Conservation (phyloP, 2,888 invertebrate species). For the Cancer borealis region DNA sequence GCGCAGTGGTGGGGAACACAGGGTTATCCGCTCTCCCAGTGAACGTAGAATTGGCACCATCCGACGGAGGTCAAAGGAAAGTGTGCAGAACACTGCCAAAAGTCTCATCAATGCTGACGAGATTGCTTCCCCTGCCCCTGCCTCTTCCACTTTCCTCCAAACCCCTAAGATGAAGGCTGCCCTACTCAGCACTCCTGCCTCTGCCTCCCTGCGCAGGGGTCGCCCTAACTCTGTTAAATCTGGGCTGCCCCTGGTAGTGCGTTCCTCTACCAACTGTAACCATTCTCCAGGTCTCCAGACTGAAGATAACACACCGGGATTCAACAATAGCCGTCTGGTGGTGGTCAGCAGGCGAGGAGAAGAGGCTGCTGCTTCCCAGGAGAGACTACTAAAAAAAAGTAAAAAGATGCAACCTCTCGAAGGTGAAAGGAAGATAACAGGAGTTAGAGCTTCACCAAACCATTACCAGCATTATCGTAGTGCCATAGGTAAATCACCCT, state of each 20-base stretch:
- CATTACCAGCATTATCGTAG: neutral
- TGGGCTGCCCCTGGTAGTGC: conserved; percentile 72
- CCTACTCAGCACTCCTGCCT: conserved; percentile 68
- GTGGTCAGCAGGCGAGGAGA: conserved; percentile 53
- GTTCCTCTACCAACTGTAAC: conserved; percentile 4
- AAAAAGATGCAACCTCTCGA: neutral
- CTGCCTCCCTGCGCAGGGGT: conserved; percentile 63
- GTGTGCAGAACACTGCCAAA: conserved; percentile 70
- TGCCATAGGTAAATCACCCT: neutral
- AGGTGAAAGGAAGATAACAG: neutral
- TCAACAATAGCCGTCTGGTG: conserved; percentile 52
- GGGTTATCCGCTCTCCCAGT: conserved; percentile 89
- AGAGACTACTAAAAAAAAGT: neutral
- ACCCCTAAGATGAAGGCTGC: conserved; percentile 72
- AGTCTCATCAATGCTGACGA: conserved; percentile 55
- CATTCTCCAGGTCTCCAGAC: conserved; percentile 38
- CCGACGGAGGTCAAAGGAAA: conserved; percentile 86
- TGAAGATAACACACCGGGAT: conserved; percentile 18
- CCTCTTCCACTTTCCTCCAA: neutral
- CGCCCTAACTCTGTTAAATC: conserved; percentile 74
- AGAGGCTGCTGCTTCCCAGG: neutral
- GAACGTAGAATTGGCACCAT: conserved; percentile 90
- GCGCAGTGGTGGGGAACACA: conserved; percentile 84
- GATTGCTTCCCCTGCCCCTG: neutral
- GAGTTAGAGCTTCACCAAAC: neutral